Conservation (phyloP, 2,113 vertebrate genomes). For the Callionymus lyra region DNA sequence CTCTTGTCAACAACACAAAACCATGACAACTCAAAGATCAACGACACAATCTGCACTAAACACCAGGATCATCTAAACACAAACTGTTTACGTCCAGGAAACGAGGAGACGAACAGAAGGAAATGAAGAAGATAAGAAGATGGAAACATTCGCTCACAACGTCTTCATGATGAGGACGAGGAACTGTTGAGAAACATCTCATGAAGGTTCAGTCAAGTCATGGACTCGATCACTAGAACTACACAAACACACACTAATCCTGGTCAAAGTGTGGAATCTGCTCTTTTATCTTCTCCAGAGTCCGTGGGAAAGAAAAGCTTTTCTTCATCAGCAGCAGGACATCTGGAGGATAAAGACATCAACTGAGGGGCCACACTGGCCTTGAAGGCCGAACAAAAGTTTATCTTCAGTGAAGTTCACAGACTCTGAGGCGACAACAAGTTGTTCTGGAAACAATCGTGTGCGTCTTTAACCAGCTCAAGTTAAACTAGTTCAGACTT, state of each 20-base stretch:
- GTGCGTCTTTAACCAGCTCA: too few species aligned
- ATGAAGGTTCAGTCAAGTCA: too few species aligned
- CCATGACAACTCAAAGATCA: not conserved
- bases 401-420: conserved; percentile 3
- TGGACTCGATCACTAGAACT: too few species aligned
- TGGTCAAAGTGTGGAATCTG: not conserved
- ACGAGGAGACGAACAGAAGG: conserved; percentile 41
- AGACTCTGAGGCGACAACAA: conserved; percentile 1
- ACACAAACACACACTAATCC: conserved; percentile 2
- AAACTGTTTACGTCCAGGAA: conserved; percentile 49
- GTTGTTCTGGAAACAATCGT: too few species aligned
- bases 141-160: conserved; percentile 25
- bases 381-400: conserved; percentile 26
- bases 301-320: conserved; percentile 29
- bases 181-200: too few species aligned
- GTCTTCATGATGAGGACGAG: too few species aligned
- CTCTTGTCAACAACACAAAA: not conserved
- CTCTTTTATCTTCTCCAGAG: conserved; percentile 3
- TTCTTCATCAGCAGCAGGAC: conserved; percentile 41
- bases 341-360: conserved; percentile 61
- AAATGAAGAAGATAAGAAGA: conserved; percentile 50
- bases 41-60: too few species aligned
- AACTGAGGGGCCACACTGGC: conserved; percentile 38
- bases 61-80: conserved; percentile 37
- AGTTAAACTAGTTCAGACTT: too few species aligned